These are phyloP conservation scores for Sorex araneus DNA, from an alignment of 2,113 vertebrate genomes.

Conservation along the genomic window DNA sequence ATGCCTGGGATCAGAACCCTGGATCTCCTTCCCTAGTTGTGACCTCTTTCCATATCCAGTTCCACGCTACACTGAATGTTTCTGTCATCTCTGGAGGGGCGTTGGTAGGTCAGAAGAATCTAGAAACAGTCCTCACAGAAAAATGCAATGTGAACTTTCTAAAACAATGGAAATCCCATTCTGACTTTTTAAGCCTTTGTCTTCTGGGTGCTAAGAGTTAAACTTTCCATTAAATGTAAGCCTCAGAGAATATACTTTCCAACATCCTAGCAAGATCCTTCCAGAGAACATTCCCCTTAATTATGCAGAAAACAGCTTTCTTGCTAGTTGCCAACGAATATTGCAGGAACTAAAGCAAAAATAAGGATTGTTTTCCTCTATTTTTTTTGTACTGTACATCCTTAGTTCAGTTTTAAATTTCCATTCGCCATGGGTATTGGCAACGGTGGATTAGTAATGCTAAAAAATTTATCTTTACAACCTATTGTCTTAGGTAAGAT, in stretches of 20 bases:
- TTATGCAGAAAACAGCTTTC: constrained; percentile 73
- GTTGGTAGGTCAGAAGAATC: background rate
- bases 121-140: background rate
- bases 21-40: background rate
- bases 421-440: constrained; percentile 86
- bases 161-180: constrained; percentile 2
- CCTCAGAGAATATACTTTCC: constrained; percentile 68
- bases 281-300: constrained; percentile 66
- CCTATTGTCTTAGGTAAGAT: constrained; percentile 91
- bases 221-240: background rate
- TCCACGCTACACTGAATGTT: background rate
- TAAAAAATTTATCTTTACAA: constrained; percentile 91
- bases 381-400: background rate
- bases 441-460: constrained; percentile 84
- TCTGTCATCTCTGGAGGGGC: background rate
- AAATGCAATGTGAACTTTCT: background rate
- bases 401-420: constrained; percentile 85
- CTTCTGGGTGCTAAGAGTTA: constrained; percentile 48
- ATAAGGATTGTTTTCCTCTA: constrained; percentile 30
- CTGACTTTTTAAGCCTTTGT: constrained; percentile 9
- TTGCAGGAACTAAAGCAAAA: constrained; percentile 55
- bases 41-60: background rate
- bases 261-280: constrained; percentile 72
- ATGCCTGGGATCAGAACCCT: background rate
- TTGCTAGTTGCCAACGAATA: constrained; percentile 53